Conservation (phyloP, 2,888 invertebrate species). For the Glyphotaelius pellucidus region DNA sequence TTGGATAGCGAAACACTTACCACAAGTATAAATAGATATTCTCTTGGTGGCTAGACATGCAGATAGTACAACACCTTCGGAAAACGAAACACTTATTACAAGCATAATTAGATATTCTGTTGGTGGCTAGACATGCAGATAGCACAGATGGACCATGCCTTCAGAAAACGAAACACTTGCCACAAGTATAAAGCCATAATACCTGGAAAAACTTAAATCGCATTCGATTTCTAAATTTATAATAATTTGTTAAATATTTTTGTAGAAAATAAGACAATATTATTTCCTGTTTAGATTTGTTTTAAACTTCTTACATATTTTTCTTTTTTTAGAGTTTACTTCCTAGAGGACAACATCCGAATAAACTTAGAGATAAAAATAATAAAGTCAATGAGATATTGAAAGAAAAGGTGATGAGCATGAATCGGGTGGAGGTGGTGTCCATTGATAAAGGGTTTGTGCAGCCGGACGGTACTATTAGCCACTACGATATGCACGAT, state of each 20-base stretch:
- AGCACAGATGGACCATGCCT: no score
- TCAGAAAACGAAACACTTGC: no score
- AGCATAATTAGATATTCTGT: no score
- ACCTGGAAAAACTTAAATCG: not conserved
- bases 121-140: no score
- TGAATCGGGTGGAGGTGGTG: conserved; percentile 87
- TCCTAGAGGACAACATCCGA: conserved; percentile 92
- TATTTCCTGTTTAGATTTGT: not conserved
- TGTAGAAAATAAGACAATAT: not conserved
- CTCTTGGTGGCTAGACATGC: no score
- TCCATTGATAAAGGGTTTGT: conserved; percentile 88
- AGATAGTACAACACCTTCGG: no score
- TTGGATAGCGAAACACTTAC: no score
- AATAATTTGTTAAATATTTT: not conserved
- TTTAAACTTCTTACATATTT: conserved; percentile 55
- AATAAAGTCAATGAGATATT: conserved; percentile 85
- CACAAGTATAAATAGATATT: no score
- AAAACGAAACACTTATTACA: no score
- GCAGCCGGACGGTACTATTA: conserved; percentile 88
- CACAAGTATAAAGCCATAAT: not conserved
- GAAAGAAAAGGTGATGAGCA: conserved; percentile 79
- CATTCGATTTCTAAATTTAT: not conserved
- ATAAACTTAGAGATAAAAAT: conserved; percentile 87
- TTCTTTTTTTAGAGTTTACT: conserved; percentile 83
- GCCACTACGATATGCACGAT: conserved; percentile 94